Base-by-base conservation (phyloP, 2,797 vertebrate species). In the Pampus argenteus region DNA sequence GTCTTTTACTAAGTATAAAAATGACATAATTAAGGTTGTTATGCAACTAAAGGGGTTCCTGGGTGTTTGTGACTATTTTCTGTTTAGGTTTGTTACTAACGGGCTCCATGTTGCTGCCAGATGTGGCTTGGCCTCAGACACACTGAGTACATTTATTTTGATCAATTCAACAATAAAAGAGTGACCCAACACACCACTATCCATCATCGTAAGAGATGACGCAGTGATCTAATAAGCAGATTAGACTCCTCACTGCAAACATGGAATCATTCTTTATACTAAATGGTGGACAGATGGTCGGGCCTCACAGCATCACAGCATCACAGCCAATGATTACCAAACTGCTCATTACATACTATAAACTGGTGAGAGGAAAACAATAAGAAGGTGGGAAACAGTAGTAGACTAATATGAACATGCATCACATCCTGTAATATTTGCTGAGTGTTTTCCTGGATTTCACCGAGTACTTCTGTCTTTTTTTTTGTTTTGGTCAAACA, bases 1-100 rank as follows among this genome's bases (percentile, higher is more conserved):
- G 36, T 76, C 66, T 66, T 77, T 73, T 51, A 25, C 50, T 57
- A 34, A 45, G 73, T 69, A 74, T 28, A 9, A 62, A 86, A 77
- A 88, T 84, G 50, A 89, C 79, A 83, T 76, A 86, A 78, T 77
- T 70, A 76, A 67, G 55, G 26, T 42, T 52, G 70, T 90, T 88
- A 82, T 79, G 84, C 74, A 89, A 83, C 78, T 36, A 69, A 59
- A 85, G 71, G 76, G 81, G 83, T 88, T 89, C 74, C 78, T 84
- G 74, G 78, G 77, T 90, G 85, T 88, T 91, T 89, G 76, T 48
- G 81, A 83, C 81, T 87, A 76, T 86, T 87, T 89, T 90, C 66
- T 90, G 83, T 90, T 93, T 81, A 82, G 74, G 6, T 84, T 84
- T 84, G 75, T 87, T 85, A 92, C 91, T 87, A 91, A 88, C 86